Evolutionary conservation across 2,888 invertebrate genomes (phyloP).

Genomic region (Gari tellinella): DNA sequence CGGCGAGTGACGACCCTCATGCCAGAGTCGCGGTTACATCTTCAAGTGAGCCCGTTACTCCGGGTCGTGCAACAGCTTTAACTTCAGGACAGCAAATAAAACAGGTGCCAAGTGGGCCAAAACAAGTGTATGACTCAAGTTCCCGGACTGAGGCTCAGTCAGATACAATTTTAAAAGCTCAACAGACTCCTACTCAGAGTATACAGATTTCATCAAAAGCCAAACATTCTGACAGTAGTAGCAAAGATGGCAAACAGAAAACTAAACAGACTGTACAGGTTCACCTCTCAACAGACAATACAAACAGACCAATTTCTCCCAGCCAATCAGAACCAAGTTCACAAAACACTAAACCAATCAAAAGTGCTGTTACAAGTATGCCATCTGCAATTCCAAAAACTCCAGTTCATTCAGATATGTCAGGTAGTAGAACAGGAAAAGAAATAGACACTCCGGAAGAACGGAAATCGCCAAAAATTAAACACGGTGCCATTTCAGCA

Average conservation of each 20-base stretch:
- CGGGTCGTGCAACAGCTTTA: constrained; percentile 56
- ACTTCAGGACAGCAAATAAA: constrained; percentile 57
- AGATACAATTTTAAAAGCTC: not conserved
- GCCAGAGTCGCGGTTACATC: constrained; percentile 34
- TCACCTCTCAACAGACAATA: constrained; percentile 37
- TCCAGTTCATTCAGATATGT: constrained; percentile 21
- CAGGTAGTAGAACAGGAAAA: constrained; percentile 15
- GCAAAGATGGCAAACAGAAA: constrained; percentile 11
- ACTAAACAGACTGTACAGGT: constrained; percentile 36
- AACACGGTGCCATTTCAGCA: constrained; percentile 74
- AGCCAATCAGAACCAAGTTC: constrained; percentile 26
- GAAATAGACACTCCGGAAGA: constrained; percentile 47
- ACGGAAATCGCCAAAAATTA: constrained; percentile 66
- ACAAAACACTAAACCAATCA: constrained; percentile 41
- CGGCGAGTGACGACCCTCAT: constrained; percentile 42
- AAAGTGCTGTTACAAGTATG: constrained; percentile 34
- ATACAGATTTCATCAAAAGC: constrained; percentile 43
- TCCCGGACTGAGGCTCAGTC: not conserved
- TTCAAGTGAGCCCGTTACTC: constrained; percentile 14
- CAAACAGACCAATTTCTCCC: constrained; percentile 48
- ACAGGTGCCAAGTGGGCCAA: constrained; percentile 34
- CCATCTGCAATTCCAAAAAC: constrained; percentile 36
- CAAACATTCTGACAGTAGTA: constrained; percentile 12
- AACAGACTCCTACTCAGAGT: constrained; percentile 42
- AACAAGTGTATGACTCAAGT: constrained; percentile 53